These are phyloP conservation scores for Hermaeophaga mercurialis DNA, from an alignment of 2,888 invertebrate species.

Conservation along the genomic window DNA sequence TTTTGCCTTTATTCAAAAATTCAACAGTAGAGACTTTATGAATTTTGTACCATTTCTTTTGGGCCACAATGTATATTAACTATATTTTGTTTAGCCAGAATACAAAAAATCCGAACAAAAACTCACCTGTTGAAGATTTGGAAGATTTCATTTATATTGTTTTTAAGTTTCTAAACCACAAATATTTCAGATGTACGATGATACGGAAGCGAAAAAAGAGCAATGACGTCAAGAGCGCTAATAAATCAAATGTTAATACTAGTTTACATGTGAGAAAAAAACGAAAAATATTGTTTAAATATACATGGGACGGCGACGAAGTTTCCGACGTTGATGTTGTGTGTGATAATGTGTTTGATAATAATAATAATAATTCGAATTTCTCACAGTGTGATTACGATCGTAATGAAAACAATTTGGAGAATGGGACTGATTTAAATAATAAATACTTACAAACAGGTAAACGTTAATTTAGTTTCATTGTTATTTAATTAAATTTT, in stretches of 20 bases:
- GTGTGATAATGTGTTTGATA: slow-evolving; percentile 9
- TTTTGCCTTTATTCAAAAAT: too few relatives aligned
- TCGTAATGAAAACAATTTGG: slow-evolving; percentile 9
- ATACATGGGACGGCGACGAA: slow-evolving; percentile 9
- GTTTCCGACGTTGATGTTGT: slow-evolving; percentile 9
- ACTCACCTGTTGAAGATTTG: too few relatives aligned
- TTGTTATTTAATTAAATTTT: too few relatives aligned
- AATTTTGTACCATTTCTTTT: too few relatives aligned
- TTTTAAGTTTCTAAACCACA: too few relatives aligned
- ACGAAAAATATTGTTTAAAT: background rate
- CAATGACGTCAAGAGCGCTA: background rate
- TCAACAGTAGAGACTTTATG: too few relatives aligned
- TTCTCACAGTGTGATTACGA: slow-evolving; percentile 20
- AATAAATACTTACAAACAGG: slow-evolving; percentile 1
- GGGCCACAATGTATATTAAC: too few relatives aligned
- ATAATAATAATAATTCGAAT: slow-evolving; percentile 10
- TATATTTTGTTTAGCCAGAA: too few relatives aligned
- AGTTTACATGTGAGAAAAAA: slow-evolving; percentile 5
- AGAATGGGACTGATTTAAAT: slow-evolving; percentile 12
- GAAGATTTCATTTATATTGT: too few relatives aligned
- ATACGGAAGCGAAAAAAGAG: slow-evolving; percentile 5
- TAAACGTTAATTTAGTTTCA: background rate
- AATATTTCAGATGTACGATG: background rate
- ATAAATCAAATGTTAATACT: background rate
- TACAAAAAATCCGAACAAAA: too few relatives aligned